These are phyloP conservation scores for Nomada fucata DNA, from an alignment of 2,888 invertebrate species.

Conservation along the genomic window DNA sequence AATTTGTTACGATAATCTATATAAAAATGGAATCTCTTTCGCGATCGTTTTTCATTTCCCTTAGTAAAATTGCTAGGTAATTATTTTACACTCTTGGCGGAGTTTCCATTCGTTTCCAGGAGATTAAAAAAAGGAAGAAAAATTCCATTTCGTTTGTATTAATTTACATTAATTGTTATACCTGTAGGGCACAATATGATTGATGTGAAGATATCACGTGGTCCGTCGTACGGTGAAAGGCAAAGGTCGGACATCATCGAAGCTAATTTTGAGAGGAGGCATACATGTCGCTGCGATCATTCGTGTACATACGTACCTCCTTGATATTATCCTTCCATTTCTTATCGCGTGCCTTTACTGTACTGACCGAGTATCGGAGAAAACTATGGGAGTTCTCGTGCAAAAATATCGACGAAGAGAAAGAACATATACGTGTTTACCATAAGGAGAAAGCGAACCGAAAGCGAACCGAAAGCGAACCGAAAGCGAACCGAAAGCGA, in stretches of 20 bases:
- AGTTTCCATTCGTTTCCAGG: neutral
- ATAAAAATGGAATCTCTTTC: neutral
- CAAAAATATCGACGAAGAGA: constrained; percentile 10
- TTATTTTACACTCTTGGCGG: neutral
- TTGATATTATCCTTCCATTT: constrained; percentile 67
- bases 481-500: neutral
- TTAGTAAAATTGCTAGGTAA: constrained; percentile 4
- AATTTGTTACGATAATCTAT: neutral
- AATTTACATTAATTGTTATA: neutral
- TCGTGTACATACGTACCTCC: constrained; percentile 29
- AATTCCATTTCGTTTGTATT: neutral
- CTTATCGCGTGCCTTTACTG: constrained; percentile 70
- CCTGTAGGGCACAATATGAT: neutral
- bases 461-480: neutral
- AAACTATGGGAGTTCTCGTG: constrained; percentile 40
- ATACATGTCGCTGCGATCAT: constrained; percentile 28
- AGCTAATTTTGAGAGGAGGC: constrained; percentile 21
- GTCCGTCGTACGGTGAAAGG: constrained; percentile 22
- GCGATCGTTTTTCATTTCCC: neutral
- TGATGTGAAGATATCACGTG: constrained; percentile 6
- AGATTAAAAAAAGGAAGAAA: neutral
- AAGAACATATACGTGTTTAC: neutral
- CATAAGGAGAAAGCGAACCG: neutral
- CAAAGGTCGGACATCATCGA: constrained; percentile 17
- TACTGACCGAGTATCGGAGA: constrained; percentile 54